Evolutionary conservation across 1,140 invertebrate genomes (phyloP), one percentile per base, ranked within the genome.

Genomic region (Drosophila miranda): DNA sequence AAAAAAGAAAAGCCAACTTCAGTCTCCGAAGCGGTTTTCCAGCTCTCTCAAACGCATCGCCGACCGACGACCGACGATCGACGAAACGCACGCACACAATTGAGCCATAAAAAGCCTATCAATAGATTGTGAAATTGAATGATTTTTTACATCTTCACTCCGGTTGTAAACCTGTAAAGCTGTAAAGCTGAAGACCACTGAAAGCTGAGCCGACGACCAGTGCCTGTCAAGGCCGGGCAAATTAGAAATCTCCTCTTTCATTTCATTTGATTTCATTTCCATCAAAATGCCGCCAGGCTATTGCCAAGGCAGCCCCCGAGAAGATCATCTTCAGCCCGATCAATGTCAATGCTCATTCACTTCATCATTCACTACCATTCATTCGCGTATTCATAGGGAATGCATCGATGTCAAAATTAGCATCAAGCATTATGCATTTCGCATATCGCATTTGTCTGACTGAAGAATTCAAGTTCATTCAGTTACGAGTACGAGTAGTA

Each of bases 1-100:
- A 53, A 64, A 75, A 48, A 51, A 54, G 43, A 70, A 71, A 82
- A 77, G 56, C 41, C 55, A 57, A 64, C 54, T 28, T 42, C 43
- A 50, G 11, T 57, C 53, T 55, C 28, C 51, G 6, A 82, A 68
- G 74, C 74, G 54, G 78, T 82, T 81, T 81, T 51, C 53, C 73
- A 72, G 56, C 74, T 69, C 74, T 70, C 56, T 57, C 34, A 30
- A 30, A 30, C 28, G 62, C 23, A 19, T 19, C n/a, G 50, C 41
- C 21, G 30, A 26, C 23, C 21, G 30, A 26, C 23, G 23, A 26
- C 23, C 23, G 23, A 52, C 21, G 30, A 19, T 2, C 19, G 19
- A 26, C 23, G 19, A 19, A 19, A 19, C 23, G 4, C 28, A 16
- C 21, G 41, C 26, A 53, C 59, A 73, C 61, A 81, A 76, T 67